phyloP scores from a whole-genome alignment of 2,888 invertebrate species.

The Alentia gelatinosa region DNA sequence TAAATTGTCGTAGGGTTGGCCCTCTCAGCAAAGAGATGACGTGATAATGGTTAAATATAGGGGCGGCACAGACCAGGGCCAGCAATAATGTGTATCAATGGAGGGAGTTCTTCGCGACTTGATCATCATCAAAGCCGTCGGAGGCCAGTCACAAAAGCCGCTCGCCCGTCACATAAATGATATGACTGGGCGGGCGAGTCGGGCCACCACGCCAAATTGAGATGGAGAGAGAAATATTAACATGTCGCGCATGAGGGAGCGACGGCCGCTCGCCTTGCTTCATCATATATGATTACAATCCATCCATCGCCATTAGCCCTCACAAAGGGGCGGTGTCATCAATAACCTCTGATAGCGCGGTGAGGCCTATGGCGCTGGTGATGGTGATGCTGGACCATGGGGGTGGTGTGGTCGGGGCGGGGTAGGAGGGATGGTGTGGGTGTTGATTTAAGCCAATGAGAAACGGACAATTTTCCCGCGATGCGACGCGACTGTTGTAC shows the following conservation, averaged over 20 bases:
- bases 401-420: not conserved
- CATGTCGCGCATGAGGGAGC: conserved; percentile 25
- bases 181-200: not conserved
- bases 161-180: conserved; percentile 27
- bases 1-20: not conserved
- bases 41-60: conserved; percentile 21
- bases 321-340: conserved; percentile 35
- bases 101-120: not conserved
- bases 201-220: not conserved
- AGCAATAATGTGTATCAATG: conserved; percentile 16
- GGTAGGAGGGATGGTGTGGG: not conserved
- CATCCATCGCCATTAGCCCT: conserved; percentile 35
- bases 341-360: not conserved
- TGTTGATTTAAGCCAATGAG: too few relatives aligned
- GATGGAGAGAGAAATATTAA: conserved; percentile 54
- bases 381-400: not conserved
- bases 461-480: too few relatives aligned
- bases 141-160: not conserved
- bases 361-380: not conserved
- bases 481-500: too few relatives aligned
- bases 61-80: not conserved
- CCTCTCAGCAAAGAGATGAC: conserved; percentile 13
- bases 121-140: conserved; percentile 15
- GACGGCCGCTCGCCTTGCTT: not conserved
- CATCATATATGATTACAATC: conserved; percentile 48